These are phyloP conservation scores for Diadema setosum DNA, from an alignment of 35 echinoderm and acorn worm species.

Conservation along the genomic window DNA sequence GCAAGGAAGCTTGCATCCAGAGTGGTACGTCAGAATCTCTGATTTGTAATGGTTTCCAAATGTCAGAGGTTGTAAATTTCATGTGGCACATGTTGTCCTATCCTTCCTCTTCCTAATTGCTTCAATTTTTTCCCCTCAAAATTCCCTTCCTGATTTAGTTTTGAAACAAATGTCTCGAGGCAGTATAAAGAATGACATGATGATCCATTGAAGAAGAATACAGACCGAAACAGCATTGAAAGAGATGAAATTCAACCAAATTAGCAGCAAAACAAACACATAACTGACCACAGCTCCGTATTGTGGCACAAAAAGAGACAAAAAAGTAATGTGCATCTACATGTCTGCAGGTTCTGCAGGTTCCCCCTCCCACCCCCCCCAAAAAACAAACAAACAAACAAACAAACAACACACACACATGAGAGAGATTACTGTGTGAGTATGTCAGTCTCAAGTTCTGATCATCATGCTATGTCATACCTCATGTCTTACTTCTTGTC, in stretches of 20 bases:
- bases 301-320: too few relatives aligned
- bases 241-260: too few relatives aligned
- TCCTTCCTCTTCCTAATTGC: neutral
- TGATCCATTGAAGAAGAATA: too few relatives aligned
- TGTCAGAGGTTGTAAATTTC: neutral
- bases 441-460: neutral
- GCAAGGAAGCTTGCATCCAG: neutral
- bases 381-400: too few relatives aligned
- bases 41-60: neutral
- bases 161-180: neutral
- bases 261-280: too few relatives aligned
- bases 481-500: neutral
- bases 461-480: neutral
- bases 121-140: neutral
- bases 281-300: too few relatives aligned
- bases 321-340: too few relatives aligned
- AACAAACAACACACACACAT: too few relatives aligned
- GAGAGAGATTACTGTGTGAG: neutral
- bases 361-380: too few relatives aligned
- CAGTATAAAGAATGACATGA: too few relatives aligned
- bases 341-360: too few relatives aligned
- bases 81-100: neutral
- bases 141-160: neutral
- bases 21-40: neutral
- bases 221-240: too few relatives aligned